phyloP scores from a whole-genome alignment of 2,888 invertebrate species.

The Lepidochitona cinerea region DNA sequence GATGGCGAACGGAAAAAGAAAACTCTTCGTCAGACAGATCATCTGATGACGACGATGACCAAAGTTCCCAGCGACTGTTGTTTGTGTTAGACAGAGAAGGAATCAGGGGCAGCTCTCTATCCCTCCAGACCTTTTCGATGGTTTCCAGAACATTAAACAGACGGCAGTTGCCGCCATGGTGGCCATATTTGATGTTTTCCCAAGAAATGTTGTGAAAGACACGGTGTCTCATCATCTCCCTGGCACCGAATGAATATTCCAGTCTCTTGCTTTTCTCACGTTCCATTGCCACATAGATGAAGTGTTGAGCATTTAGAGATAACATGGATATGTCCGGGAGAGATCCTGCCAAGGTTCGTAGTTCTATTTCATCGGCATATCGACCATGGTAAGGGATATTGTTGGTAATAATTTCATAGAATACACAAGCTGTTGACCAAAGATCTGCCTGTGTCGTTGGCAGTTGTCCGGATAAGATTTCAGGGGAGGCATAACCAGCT shows the following conservation, averaged over 20 bases:
- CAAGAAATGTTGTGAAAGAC: not conserved
- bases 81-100: no score
- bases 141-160: not conserved
- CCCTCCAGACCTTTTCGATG: not conserved
- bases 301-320: not conserved
- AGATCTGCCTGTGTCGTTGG: not conserved
- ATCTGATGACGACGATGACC: no score
- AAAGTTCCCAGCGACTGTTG: no score
- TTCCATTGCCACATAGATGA: not conserved
- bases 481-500: not conserved
- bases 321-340: not conserved
- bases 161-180: not conserved
- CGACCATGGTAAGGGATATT: not conserved
- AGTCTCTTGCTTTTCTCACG: not conserved
- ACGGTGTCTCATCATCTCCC: not conserved
- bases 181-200: not conserved
- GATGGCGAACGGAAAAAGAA: no score
- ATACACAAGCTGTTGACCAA: not conserved
- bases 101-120: no score
- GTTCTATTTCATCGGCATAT: not conserved
- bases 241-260: not conserved
- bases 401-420: not conserved
- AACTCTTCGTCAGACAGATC: no score
- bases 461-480: not conserved
- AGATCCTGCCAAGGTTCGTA: not conserved